Evolutionary conservation across 2,888 invertebrate species (phyloP).

Genomic region (Acleris emargana): DNA sequence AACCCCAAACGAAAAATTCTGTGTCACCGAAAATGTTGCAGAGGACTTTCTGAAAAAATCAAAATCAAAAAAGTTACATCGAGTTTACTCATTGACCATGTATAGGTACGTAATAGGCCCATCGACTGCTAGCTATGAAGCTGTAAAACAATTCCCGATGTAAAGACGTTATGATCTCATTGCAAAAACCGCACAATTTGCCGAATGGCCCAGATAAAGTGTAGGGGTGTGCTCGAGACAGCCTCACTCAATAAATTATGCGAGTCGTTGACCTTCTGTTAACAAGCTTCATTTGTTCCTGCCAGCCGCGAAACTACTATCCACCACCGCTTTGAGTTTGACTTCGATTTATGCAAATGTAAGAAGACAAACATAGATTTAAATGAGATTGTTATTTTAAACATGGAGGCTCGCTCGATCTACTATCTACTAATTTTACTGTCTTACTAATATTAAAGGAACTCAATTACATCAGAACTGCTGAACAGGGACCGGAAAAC

Average conservation of each 20-base stretch:
- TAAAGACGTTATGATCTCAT: not conserved
- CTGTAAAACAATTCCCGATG: slow-evolving; percentile 6
- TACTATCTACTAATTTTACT: too few species aligned
- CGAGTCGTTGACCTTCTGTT: slow-evolving; percentile 64
- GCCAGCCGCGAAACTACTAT: slow-evolving; percentile 48
- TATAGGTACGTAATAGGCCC: too few species aligned
- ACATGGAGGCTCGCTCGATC: too few species aligned
- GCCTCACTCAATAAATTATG: slow-evolving; percentile 62
- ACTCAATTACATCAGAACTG: too few species aligned
- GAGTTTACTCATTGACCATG: too few species aligned
- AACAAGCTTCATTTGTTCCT: slow-evolving; percentile 69
- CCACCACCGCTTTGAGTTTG: slow-evolving; percentile 18
- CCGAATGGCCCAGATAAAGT: slow-evolving; percentile 31
- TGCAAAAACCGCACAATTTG: slow-evolving; percentile 27
- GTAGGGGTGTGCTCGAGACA: slow-evolving; percentile 39
- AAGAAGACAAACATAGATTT: not conserved
- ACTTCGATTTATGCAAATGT: slow-evolving; percentile 12
- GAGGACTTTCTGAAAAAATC: too few species aligned
- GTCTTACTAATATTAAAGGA: too few species aligned
- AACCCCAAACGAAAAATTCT: too few species aligned
- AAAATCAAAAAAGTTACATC: too few species aligned
- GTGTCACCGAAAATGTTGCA: too few species aligned
- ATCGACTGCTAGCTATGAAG: too few species aligned
- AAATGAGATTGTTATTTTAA: not conserved
- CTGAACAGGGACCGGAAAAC: too few species aligned